These are phyloP conservation scores for Suillia variegata DNA, from an alignment of 2,888 invertebrate species.

Conservation along the genomic window DNA sequence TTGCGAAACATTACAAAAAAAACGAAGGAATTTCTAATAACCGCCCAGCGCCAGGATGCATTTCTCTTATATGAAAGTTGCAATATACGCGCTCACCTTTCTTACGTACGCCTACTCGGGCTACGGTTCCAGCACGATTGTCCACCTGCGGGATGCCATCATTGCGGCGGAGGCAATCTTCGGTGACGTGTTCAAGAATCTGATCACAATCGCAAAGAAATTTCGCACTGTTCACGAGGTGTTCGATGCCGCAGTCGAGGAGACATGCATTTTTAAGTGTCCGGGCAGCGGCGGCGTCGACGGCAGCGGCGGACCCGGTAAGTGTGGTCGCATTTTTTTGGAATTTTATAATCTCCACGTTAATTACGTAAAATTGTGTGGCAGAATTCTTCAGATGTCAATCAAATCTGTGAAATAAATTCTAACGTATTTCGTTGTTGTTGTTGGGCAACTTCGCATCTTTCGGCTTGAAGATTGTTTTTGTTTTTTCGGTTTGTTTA, in stretches of 20 bases:
- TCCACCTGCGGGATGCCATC: constrained; percentile 79
- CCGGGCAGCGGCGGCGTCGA: constrained; percentile 43
- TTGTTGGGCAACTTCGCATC: no score
- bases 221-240: constrained; percentile 79
- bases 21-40: no score
- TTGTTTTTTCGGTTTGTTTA: no score
- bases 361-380: constrained; percentile 28
- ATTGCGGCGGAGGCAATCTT: constrained; percentile 80
- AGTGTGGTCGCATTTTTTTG: constrained; percentile 33
- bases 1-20: no score
- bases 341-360: no score
- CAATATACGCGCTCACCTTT: constrained; percentile 77
- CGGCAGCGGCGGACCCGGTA: constrained; percentile 71
- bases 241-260: constrained; percentile 84
- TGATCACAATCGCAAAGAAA: constrained; percentile 74
- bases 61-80: constrained; percentile 75
- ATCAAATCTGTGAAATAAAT: no score
- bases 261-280: constrained; percentile 78
- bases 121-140: constrained; percentile 75
- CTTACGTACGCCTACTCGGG: constrained; percentile 81
- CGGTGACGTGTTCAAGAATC: constrained; percentile 76
- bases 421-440: no score
- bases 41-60: constrained; percentile 70
- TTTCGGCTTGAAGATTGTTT: no score
- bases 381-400: no score